Evolutionary conservation across 2,113 vertebrate species (phyloP), one percentile per base, ranked within the genome.

Genomic region (Mirounga angustirostris): DNA sequence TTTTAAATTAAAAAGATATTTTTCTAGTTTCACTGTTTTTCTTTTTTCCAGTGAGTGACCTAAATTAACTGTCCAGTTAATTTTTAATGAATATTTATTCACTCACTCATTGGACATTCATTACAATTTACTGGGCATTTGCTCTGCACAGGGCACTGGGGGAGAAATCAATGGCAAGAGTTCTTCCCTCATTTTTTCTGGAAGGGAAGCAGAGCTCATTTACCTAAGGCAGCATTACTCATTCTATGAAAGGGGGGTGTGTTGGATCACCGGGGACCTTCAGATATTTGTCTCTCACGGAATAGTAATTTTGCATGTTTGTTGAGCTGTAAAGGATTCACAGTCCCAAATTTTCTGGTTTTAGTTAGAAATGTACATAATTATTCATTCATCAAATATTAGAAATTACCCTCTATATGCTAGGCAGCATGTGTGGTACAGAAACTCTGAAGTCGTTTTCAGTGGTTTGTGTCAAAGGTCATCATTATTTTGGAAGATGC

Each of bases 11-110:
- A 92, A 98, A 97, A 94, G 90, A 83, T 92, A 46, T 81, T 84
- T 96, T 91, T 76, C 94, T 97, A 52, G 84, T 95, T 96, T 90
- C 94, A 92, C 74, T 95, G 96, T 98, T 97, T 98, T 97, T 81
- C 97, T 98, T 97, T 95, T 97, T 96, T 92, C 94, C 96, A 82
- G 52, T 95, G 91, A 97, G 67, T 97, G 84, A 90, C 74, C 84
- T 95, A 94, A 97, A 95, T 97, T 97, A 97, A 97, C 94, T 84
- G 83, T 92, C 71, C 43, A 65, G 96, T 97, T 98, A 98, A 97
- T 95, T 95, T 97, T 92, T 97, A 97, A 96, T 97, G 97, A 95
- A 63, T 97, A 95, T 98, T 96, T 95, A 97, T 89, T 92, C 13
- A 21, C 71, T 90, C 92, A 36, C 85, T 97, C 83, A 69, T 94